Percentiles rank a stretch among this genome's conserved stretches.
Conservation (phyloP, 1,140 invertebrate species). For the Cyclina sinensis region DNA sequence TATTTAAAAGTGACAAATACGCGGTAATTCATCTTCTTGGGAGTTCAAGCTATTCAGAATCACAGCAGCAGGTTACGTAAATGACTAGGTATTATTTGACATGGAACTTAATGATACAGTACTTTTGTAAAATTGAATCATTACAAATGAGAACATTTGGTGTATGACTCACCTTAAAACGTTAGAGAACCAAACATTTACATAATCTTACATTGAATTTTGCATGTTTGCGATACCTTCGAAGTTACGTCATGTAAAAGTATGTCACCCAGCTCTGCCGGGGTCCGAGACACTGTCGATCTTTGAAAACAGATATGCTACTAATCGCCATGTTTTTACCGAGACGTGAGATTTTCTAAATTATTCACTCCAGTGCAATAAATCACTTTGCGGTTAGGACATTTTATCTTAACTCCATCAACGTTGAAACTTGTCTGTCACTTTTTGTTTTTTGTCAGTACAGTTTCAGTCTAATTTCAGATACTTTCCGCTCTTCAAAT, state of each 20-base stretch:
- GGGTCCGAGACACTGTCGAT: not conserved
- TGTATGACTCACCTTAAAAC: slow-evolving; percentile 6
- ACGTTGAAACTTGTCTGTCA: too few species aligned
- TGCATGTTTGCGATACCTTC: slow-evolving; percentile 18
- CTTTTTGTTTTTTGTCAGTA: too few species aligned
- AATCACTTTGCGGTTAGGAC: too few species aligned
- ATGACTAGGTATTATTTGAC: slow-evolving; percentile 44
- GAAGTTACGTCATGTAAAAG: slow-evolving; percentile 33
- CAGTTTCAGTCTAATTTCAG: too few species aligned
- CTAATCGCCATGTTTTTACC: too few species aligned
- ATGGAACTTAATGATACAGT: slow-evolving; percentile 10
- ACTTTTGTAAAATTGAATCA: slow-evolving; percentile 13
- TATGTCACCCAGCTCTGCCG: not conserved
- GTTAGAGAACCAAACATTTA: not conserved
- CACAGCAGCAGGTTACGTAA: slow-evolving; percentile 43
- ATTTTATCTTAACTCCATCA: too few species aligned
- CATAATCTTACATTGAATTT: not conserved
- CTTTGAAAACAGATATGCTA: too few species aligned
- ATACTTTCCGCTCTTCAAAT: too few species aligned
- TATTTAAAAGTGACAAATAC: slow-evolving; percentile 61
- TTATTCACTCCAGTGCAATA: too few species aligned
- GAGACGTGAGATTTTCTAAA: too few species aligned
- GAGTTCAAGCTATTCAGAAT: slow-evolving; percentile 18
- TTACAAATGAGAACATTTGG: slow-evolving; percentile 30
- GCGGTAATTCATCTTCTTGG: slow-evolving; percentile 54